Percentiles rank a stretch among this genome's conserved stretches.
phyloP scores from a whole-genome alignment of 2,888 invertebrate genomes.

The Eristalinus sepulchralis region DNA sequence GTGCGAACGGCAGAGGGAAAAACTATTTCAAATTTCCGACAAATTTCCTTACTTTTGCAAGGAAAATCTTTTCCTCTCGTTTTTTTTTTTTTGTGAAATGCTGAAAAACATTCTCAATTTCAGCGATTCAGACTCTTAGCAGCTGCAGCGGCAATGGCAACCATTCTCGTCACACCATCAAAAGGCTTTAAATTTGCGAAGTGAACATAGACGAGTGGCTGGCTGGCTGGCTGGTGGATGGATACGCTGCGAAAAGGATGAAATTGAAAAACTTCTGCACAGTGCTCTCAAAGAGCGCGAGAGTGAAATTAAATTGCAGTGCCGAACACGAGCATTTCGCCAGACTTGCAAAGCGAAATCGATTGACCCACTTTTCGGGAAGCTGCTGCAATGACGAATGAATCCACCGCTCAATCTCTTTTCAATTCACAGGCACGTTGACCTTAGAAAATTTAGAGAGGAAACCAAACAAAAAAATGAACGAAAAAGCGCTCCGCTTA shows the following conservation, averaged over 20 bases:
- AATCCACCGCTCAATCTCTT: conserved; percentile 30
- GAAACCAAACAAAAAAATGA: neutral
- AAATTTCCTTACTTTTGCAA: neutral
- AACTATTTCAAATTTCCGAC: neutral
- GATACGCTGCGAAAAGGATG: conserved; percentile 1
- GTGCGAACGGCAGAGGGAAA: neutral
- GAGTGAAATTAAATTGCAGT: conserved; percentile 41
- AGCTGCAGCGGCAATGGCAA: neutral
- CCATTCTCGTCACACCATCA: neutral
- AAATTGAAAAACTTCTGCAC: conserved; percentile 15
- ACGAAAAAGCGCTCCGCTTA: conserved; percentile 11
- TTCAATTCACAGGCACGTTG: conserved; percentile 40
- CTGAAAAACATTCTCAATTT: conserved; percentile 8
- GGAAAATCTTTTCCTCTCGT: neutral
- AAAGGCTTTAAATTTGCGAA: conserved; percentile 34
- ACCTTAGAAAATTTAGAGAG: conserved; percentile 29
- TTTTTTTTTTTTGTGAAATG: neutral
- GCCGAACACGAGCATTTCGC: conserved; percentile 21
- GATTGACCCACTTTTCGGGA: conserved; percentile 61
- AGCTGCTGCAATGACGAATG: conserved; percentile 49
- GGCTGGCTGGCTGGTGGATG: too few species aligned
- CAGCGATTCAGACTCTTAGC: neutral
- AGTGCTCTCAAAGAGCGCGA: conserved; percentile 23
- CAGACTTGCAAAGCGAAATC: conserved; percentile 59
- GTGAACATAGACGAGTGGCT: neutral